Evolutionary conservation across 2,888 invertebrate genomes (phyloP), one percentile per base, ranked within the genome.

Genomic region (Endotricha flammealis): DNA sequence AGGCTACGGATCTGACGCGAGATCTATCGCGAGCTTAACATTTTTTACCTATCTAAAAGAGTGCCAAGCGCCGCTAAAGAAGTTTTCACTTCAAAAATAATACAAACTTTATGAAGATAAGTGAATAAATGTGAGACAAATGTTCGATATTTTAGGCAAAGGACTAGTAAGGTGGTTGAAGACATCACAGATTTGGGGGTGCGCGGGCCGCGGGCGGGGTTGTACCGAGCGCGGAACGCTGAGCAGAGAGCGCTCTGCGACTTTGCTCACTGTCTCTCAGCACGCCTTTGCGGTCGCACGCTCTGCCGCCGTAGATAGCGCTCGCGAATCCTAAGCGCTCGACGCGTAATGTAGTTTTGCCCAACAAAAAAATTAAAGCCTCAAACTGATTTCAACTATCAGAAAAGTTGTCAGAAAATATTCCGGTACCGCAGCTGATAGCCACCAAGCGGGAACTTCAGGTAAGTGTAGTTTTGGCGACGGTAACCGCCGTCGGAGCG

Each of bases 311-410:
- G 32, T 37, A 25, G 42, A 37, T 37, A 48, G 37, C 46, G 40
- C 50, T 48, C 58, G 57, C 58, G 57, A 58, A 20, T 37, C 42
- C 41, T 36, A 32, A 63, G 64, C 65, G 64, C 53, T 57, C 50
- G 56, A 42, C 64, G 69, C 66, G 68, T 51, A 36, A 64, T 62
- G 57, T 71, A 65, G 54, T 71, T 73, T 50, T 30, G 38, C 41
- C 53, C 38, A 50, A 60, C 57, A 49, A 57, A 57, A 36, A 46
- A 44, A 53, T 20, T 69, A 55, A 66, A 60, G 55, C 67, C 32
- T 66, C 73, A 78, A 76, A 74, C 74, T 74, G 66, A 64, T 72
- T 50, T 57, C 66, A 69, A 77, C 59, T 63, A 48, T 71, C 11
- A 41, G 49, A 54, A 80, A 78, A 74, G 66, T 74, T 58, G 53